phyloP scores from a whole-genome alignment of 2,113 vertebrate species.

The Leiothrix lutea region DNA sequence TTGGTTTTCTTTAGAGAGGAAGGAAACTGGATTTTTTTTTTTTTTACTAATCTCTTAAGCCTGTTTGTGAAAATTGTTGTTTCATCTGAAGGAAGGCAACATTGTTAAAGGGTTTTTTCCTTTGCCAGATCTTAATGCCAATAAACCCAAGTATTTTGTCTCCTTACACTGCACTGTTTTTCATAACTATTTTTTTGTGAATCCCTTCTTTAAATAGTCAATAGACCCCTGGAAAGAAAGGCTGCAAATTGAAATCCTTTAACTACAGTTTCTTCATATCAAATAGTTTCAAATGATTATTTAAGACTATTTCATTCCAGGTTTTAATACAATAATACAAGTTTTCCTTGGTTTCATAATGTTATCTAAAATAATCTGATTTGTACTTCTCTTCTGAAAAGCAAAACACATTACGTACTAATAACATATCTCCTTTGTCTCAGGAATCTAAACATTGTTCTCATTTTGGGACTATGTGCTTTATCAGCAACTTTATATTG shows the following conservation, averaged over 20 bases:
- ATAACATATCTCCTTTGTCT: not conserved
- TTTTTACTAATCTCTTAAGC: not conserved
- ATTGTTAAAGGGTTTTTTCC: not conserved
- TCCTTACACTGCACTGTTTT: not conserved
- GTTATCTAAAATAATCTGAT: conserved; percentile 26
- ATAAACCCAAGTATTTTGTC: not conserved
- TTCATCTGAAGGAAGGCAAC: not conserved
- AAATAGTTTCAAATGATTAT: not conserved
- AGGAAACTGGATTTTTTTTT: not conserved
- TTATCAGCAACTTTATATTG: not conserved
- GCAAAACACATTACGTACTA: not conserved
- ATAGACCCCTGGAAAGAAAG: not conserved
- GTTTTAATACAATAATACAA: not conserved
- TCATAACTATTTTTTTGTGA: not conserved
- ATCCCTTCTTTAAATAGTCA: not conserved
- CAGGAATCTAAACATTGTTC: not conserved
- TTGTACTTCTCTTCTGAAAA: not conserved
- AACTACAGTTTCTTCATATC: not conserved
- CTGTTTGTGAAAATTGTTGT: not conserved
- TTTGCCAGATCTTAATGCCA: not conserved
- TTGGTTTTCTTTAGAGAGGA: not conserved
- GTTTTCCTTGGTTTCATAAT: not conserved
- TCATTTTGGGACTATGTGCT: not conserved
- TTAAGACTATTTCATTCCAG: not conserved
- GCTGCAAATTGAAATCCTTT: not conserved